A percentile compares a stretch with the other conserved stretches of the same genome.
Evolutionary conservation across 2,797 vertebrate genomes (phyloP).

Genomic region (Glossophaga mutica): DNA sequence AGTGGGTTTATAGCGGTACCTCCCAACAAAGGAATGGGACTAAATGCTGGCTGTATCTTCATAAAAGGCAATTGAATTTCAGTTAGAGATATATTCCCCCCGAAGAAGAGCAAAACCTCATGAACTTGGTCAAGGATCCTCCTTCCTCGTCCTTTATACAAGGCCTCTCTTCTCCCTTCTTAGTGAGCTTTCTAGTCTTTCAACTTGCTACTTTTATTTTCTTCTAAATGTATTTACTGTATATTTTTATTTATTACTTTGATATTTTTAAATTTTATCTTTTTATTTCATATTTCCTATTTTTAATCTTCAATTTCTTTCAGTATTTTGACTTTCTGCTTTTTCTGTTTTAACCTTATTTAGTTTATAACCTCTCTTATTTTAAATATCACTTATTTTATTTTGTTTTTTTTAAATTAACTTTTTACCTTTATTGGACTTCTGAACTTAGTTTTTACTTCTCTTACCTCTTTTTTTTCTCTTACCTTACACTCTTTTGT

Average conservation of each 20-base stretch:
- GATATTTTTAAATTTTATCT: neutral
- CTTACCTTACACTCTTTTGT: neutral
- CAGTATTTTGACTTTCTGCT: conserved; percentile 19
- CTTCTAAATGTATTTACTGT: neutral
- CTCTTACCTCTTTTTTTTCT: neutral
- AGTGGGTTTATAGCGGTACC: neutral
- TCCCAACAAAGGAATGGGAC: neutral
- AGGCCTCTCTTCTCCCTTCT: neutral
- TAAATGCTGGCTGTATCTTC: neutral
- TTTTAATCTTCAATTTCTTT: neutral
- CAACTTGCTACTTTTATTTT: neutral
- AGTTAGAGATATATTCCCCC: neutral
- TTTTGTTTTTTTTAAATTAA: neutral
- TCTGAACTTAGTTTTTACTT: neutral
- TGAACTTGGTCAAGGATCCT: neutral
- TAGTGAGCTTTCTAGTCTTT: neutral
- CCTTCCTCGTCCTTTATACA: neutral
- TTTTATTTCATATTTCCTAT: neutral
- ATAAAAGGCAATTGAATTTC: neutral
- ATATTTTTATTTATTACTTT: neutral
- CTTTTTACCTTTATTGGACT: neutral
- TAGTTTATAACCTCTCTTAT: neutral
- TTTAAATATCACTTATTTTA: neutral
- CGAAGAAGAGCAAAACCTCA: neutral
- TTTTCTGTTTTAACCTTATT: neutral